Evolutionary conservation across 2,113 vertebrate genomes (phyloP), one percentile per base, ranked within the genome.

Genomic region (Cochlearius cochlearius): DNA sequence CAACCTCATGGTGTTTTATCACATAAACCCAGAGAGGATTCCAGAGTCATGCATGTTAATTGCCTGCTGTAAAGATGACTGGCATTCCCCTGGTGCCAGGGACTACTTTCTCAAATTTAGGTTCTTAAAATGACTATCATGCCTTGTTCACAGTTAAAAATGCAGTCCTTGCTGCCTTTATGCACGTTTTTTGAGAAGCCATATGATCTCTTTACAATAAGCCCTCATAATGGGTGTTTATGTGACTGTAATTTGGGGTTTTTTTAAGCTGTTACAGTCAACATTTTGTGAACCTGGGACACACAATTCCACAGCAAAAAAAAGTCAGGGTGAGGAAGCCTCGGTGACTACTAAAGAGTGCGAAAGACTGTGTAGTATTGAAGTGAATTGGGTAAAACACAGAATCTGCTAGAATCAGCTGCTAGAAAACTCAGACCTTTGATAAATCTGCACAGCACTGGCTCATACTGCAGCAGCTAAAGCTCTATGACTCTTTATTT

Each of bases 1-100:
- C 95, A 95, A 80, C 59, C 86, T 91, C 83, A 66, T 43, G 82
- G 80, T 73, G 26, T 60, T 97, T 97, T 97, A 96, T 97, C 90
- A 81, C 72, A 97, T 25, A 92, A 62, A 88, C 79, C 96, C 94
- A 96, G 91, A 91, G 76, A 96, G 92, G 85, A 97, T 97, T 97
- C 87, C 59, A 72, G 52, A 97, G 89, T 95, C 91, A 95, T 15
- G 32, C 49, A 89, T 94, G 88, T 97, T 97, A 97, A 97, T 89
- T 94, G 86, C 43, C 75, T 67, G n/a, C 53, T 92, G n/a, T 21
- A 94, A 96, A 94, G 76, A 77, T 38, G 77, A 81, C 39, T 82
- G 78, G 64, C 53, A 22, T 81, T 96, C 38, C 34, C 77, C 50
- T 56, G 41, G 52, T 93, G 75, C 60, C 72, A 88, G 82, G 58